A percentile compares a stretch with the other conserved stretches of the same genome.
Conservation (phyloP, 2,797 vertebrate genomes). For the Champsocephalus esox region DNA sequence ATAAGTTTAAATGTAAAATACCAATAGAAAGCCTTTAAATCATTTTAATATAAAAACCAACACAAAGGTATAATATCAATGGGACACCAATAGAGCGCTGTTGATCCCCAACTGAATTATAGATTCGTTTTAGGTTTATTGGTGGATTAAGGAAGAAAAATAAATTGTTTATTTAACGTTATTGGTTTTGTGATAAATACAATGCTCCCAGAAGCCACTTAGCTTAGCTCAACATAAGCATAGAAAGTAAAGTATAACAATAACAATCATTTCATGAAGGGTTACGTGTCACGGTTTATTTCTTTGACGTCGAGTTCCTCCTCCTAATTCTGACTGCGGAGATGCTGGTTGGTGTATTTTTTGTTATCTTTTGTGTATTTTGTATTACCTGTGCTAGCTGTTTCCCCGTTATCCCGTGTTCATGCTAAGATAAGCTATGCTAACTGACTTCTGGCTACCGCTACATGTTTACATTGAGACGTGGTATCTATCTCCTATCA, state of each 20-base stretch:
- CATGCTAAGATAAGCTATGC: no score
- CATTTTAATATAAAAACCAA: background rate
- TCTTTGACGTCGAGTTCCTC: no score
- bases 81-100: no score
- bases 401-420: background rate
- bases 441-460: no score
- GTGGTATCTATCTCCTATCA: background rate
- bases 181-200: background rate
- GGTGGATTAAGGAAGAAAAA: background rate
- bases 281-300: no score
- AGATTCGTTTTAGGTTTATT: no score
- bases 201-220: background rate
- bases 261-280: no score
- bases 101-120: background rate
- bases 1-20: background rate
- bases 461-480: background rate
- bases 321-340: background rate
- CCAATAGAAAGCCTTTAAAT: conserved; percentile 5
- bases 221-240: background rate
- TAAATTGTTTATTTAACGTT: background rate
- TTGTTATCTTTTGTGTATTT: background rate
- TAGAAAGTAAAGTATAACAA: no score
- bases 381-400: background rate
- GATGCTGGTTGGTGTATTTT: background rate
- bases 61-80: background rate